phyloP scores from a whole-genome alignment of 2,797 vertebrate genomes.

The Fistularia tabacaria region DNA sequence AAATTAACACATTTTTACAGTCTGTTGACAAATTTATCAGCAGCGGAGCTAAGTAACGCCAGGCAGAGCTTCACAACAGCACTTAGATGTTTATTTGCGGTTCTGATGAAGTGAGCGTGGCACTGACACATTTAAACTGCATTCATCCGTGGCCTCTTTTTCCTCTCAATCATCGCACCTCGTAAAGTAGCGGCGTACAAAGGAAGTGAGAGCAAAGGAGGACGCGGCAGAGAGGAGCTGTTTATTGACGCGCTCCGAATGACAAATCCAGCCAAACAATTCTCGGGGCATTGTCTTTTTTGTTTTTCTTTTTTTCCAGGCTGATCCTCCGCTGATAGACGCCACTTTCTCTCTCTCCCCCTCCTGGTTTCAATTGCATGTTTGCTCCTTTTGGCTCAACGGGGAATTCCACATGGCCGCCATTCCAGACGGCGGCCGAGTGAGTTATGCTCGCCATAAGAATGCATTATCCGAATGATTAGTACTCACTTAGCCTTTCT shows the following conservation, averaged over 20 bases:
- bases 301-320: constrained; percentile 8
- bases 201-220: constrained; percentile 1
- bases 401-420: constrained; percentile 32
- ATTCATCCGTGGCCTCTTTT: background rate
- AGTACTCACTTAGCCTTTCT: background rate
- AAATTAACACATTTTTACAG: background rate
- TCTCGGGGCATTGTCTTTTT: background rate
- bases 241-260: constrained; percentile 26
- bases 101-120: constrained; percentile 1
- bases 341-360: constrained; percentile 11
- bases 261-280: constrained; percentile 21
- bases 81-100: constrained; percentile 1
- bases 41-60: background rate
- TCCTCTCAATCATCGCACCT: constrained; percentile 9
- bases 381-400: constrained; percentile 26
- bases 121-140: background rate
- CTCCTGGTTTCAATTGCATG: constrained; percentile 45
- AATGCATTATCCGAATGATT: constrained; percentile 2
- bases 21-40: constrained; percentile 2
- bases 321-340: constrained; percentile 24
- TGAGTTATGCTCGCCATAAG: constrained; percentile 15
- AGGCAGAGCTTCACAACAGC: background rate
- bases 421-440: constrained; percentile 22
- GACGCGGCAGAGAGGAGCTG: constrained; percentile 4
- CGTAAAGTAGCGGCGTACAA: constrained; percentile 12